Evolutionary conservation across 1,140 invertebrate species (phyloP).

Genomic region (Drosophila pseudoananassae): DNA sequence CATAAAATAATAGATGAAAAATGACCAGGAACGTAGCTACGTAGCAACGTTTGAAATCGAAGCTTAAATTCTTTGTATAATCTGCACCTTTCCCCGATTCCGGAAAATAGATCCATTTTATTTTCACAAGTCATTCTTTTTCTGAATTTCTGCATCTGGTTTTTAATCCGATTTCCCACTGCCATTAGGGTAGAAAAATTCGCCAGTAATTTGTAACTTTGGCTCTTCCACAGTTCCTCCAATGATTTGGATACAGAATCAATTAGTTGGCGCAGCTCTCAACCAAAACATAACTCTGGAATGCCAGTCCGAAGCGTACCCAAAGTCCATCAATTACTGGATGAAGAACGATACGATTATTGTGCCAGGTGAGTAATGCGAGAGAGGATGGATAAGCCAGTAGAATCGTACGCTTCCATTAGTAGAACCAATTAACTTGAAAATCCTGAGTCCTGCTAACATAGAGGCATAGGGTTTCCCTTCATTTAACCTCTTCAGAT

Average conservation of each 20-base stretch:
- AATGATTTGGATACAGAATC: conserved; percentile 94
- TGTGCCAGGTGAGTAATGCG: conserved; percentile 88
- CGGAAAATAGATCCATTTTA: not conserved
- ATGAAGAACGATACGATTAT: conserved; percentile 92
- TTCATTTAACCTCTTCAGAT: conserved; percentile 42
- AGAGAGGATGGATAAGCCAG: not conserved
- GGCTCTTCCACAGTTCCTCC: conserved; percentile 88
- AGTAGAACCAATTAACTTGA: conserved; percentile 39
- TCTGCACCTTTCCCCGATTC: not conserved
- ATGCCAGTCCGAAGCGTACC: conserved; percentile 94
- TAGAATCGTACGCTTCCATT: not conserved
- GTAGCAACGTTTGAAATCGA: not conserved
- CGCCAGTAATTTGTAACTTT: too few species aligned
- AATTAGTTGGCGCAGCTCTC: conserved; percentile 91
- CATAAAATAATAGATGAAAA: conserved; percentile 54
- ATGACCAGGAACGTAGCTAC: conserved; percentile 38
- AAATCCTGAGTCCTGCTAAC: conserved; percentile 38
- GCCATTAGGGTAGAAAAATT: too few species aligned
- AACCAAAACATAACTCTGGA: conserved; percentile 90
- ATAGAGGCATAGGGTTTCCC: conserved; percentile 24
- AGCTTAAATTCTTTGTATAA: not conserved
- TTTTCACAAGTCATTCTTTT: not conserved
- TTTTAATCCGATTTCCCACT: not conserved
- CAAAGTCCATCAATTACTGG: conserved; percentile 95
- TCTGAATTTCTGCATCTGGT: not conserved